These are phyloP conservation scores for Pristionchus exspectatus DNA, from an alignment of 2,888 invertebrate species.

Conservation along the genomic window DNA sequence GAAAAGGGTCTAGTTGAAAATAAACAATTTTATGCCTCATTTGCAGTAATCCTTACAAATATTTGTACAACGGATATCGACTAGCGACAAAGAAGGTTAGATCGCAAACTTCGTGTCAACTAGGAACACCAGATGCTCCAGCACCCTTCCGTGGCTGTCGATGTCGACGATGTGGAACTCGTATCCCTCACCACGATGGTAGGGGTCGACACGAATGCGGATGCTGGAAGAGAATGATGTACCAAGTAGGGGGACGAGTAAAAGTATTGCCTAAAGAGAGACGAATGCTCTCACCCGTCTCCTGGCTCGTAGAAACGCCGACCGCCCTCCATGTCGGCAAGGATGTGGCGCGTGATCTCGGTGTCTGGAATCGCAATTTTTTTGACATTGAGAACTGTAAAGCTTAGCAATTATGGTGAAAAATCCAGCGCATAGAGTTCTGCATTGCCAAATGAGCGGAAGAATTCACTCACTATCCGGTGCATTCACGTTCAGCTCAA, in stretches of 20 bases:
- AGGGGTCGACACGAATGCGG: background rate
- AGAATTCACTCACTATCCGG: background rate
- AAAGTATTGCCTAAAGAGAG: no score
- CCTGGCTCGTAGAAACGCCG: background rate
- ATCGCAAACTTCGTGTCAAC: background rate
- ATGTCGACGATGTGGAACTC: conserved; percentile 6
- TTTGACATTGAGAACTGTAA: no score
- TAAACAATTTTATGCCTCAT: no score
- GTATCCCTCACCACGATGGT: background rate
- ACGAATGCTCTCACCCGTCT: background rate
- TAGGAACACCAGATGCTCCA: background rate
- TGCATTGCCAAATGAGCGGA: no score
- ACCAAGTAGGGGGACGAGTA: no score
- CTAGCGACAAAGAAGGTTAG: background rate
- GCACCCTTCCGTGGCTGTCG: background rate
- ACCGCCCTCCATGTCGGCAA: background rate
- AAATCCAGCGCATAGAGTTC: no score
- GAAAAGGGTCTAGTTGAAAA: no score
- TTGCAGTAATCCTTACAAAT: no score
- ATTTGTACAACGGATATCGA: no score
- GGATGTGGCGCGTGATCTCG: background rate
- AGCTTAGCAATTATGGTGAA: no score
- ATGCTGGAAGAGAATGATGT: background rate
- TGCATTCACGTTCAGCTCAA: background rate
- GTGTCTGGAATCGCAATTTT: background rate